Evolutionary conservation across 2,113 vertebrate species (phyloP), one percentile per base, ranked within the genome.

Genomic region (Carollia perspicillata): DNA sequence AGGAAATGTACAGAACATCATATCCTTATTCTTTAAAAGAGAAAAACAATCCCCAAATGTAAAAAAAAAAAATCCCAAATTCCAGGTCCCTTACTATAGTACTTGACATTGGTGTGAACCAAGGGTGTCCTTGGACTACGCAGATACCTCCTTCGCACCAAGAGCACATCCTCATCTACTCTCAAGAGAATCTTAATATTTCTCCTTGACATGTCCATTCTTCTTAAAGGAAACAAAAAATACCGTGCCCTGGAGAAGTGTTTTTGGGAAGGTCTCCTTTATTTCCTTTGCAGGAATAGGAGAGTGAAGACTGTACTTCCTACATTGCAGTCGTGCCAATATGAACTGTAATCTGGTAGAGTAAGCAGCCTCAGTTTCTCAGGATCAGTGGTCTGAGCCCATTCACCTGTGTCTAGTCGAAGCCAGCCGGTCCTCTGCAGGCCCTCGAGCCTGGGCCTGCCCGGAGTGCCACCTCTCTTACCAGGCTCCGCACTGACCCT

Each of bases 381-480:
- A 17, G 5, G 4, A 28, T 55, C 10, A 3, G 3, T 40, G 60
- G 66, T 81, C 53, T 84, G 2, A 12, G 37, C 28, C 11, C 44
- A 28, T 68, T 74, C 10, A 71, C 42, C 6, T 7, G 1, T 37
- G 13, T 47, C 35, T 28, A 4, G 2, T 14, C 4, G 11, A 92
- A 44, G 3, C 33, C 33, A 47, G 16, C 28, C 55, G 23, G 55
- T 51, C 4, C 35, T 86, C 35, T 35, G 11, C 20, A n/a, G 13
- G 12, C 0, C 2, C 17, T 16, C 55, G 37, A 20, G 1, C 0
- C 0, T 51, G n/a, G 8, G 0, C 13, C 12, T 44, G 47, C 26
- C 37, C 33, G 23, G 17, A 14, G 22, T 6, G 5, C 26, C 30
- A 6, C 22, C 11, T 33, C 12, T 42, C 10, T 66, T 1, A 8